Base-by-base conservation (phyloP, 2,888 invertebrate genomes). In the Tipula confusa region DNA sequence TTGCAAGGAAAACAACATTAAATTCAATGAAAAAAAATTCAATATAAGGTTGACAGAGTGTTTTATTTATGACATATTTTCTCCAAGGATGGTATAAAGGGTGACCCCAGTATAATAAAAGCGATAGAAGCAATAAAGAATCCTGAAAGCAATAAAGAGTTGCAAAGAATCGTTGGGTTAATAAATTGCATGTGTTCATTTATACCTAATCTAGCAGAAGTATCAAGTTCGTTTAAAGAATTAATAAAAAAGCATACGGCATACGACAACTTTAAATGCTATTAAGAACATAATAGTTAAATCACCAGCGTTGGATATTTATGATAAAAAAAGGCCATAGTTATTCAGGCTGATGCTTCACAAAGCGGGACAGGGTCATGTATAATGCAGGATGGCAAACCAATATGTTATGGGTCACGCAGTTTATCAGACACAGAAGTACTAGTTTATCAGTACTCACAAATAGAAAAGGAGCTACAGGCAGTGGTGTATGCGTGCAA, bases 141-240 rank as follows among this genome's bases (percentile, higher is more conserved):
- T 33, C 84, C 84, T 9, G 11, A 48, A 38, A 82, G 83, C 38
- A 83, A 82, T n/a, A 84, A 84, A 48, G 83, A 84, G 6, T 29
- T 84, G 6, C 79, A 84, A 80, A 83, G 83, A 15, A n/a, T 84
- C 1, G 38, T 84, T 24, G 83, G 84, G 24, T 13, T 83, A n/a
- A 29, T 84, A 7, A 84, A 84, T 83, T 84, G 82, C 83, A n/a
- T 84, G 18, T 18, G 83, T 18, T 38, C 81, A 15, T 83, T 36
- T 36, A 83, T 84, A 31, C 83, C 83, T 18, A 80, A 84, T 83
- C 29, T 84, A 9, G 79, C 83, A 4, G 33, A 84, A 18, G 11
- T 84, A n/a, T 82, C 83, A 6, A 15, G 29, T 15, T 29, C 82
- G 15, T 81, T 84, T 18, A 13, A 83, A 28, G 79, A 84, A 9